Conservation (phyloP, 2,888 invertebrate species). For the Halocaridina rubra region DNA sequence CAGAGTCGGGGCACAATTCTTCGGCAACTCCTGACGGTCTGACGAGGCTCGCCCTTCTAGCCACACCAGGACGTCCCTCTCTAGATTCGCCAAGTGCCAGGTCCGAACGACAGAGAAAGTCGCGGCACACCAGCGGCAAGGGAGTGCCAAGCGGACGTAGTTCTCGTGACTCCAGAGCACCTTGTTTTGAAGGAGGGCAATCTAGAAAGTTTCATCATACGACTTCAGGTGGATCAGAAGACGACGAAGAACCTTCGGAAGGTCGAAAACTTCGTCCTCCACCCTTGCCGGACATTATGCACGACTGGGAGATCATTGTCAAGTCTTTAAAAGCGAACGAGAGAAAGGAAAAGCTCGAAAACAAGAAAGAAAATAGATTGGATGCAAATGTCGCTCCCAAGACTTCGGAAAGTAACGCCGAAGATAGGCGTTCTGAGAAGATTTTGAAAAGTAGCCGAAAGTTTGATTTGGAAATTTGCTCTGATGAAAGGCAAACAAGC, state of each 20-base stretch:
- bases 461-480: too few species aligned
- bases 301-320: conserved; percentile 63
- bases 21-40: neutral
- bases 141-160: conserved; percentile 16
- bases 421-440: too few species aligned
- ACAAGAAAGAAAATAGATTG: neutral
- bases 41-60: conserved; percentile 15
- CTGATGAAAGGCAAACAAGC: too few species aligned
- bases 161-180: conserved; percentile 8
- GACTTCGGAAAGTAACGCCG: neutral
- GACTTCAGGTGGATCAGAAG: conserved; percentile 30
- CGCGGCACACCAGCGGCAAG: conserved; percentile 41
- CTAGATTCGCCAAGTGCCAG: conserved; percentile 13
- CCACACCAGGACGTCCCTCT: conserved; percentile 32
- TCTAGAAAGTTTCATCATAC: conserved; percentile 19
- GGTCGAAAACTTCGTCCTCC: conserved; percentile 19
- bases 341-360: conserved; percentile 44
- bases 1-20: conserved; percentile 37
- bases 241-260: conserved; percentile 24
- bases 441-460: too few species aligned
- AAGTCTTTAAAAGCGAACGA: conserved; percentile 55
- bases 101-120: conserved; percentile 36
- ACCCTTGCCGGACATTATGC: conserved; percentile 59
- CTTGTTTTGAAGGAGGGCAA: conserved; percentile 27
- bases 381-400: conserved; percentile 1